Percentiles rank a stretch among this genome's conserved stretches.
These are phyloP conservation scores for Zygaena filipendulae DNA, from an alignment of 2,888 invertebrate genomes.

Conservation along the genomic window DNA sequence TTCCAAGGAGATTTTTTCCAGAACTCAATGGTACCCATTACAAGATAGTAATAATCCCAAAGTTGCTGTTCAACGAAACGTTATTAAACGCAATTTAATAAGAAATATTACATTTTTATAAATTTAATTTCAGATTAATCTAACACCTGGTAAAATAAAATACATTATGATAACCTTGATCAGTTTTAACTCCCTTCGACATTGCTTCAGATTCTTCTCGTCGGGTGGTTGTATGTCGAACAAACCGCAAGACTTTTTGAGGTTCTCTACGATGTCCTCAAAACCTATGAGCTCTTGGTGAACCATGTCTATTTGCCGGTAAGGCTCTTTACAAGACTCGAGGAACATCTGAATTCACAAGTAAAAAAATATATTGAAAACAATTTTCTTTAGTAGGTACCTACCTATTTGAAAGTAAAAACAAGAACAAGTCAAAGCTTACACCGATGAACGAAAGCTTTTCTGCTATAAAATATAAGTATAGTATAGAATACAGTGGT, in stretches of 20 bases:
- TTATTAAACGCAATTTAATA: no score
- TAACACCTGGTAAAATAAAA: no score
- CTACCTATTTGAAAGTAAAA: no score
- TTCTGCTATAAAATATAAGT: no score
- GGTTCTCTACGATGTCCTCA: constrained; percentile 73
- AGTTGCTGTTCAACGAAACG: no score
- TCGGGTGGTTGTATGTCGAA: constrained; percentile 91
- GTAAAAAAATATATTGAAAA: no score
- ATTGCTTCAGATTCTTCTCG: constrained; percentile 78
- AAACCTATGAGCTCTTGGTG: constrained; percentile 73
- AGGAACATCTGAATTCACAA: constrained; percentile 70
- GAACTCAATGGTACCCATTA: constrained; percentile 84
- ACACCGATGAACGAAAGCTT: no score
- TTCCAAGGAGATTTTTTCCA: constrained; percentile 97
- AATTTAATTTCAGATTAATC: no score
- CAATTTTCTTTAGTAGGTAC: no score
- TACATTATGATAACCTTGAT: constrained; percentile 64
- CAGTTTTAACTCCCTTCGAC: constrained; percentile 80
- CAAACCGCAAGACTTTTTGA: constrained; percentile 80
- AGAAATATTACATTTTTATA: no score
- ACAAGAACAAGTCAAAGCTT: no score
- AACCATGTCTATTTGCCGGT: constrained; percentile 75
- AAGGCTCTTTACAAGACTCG: constrained; percentile 74
- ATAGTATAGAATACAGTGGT: no score
- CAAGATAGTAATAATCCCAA: constrained; percentile 91